Base-by-base conservation (phyloP, 2,113 vertebrate species). In the Actenoides lindsayi region DNA sequence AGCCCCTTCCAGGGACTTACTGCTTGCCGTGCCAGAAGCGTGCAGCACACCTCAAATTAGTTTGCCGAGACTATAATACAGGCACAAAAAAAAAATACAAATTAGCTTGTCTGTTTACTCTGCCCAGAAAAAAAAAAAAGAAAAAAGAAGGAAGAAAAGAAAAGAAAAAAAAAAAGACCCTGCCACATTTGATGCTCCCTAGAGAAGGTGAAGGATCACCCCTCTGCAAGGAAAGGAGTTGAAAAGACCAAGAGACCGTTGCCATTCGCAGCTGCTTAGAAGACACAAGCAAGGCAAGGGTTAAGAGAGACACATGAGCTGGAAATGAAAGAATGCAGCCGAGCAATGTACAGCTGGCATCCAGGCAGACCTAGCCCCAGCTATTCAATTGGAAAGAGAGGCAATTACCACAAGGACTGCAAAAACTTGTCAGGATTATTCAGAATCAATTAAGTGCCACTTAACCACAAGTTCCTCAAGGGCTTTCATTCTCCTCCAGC, bases 241-340 rank as follows among this genome's bases (percentile, higher is more conserved):
- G 46, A 41, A 18, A 15, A 60, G 46, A 46, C 46, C 46, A 46
- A 46, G 17, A 87, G n/a, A 2, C 16, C n/a, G 10, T 50, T 48
- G 50, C 25, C 30, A 1, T 2, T 9, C 1, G 0, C n/a, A 33
- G 42, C 7, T 18, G 12, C 24, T 15, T 41, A 7, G 0, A 42
- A 25, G 70, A 2, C 11, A 42, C 5, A 1, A 30, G 77, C 11
- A 3, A 2, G 1, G 81, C 54, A 75, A 25, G 90, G 69, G 96
- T 97, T 97, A 97, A 96, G 50, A 74, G 69, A n/a, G 51, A 63
- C 77, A 68, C 76, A 5, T 24, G 87, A 54, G 76, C 73, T 91
- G 93, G 50, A 77, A 81, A 20, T 71, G 87, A 70, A 96, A 41
- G 96, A 97, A 96, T 96, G 94, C 89, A 48, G 86, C 89, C 91